Conservation (phyloP, 1,140 invertebrate species). For the Drosophila arawakana region DNA sequence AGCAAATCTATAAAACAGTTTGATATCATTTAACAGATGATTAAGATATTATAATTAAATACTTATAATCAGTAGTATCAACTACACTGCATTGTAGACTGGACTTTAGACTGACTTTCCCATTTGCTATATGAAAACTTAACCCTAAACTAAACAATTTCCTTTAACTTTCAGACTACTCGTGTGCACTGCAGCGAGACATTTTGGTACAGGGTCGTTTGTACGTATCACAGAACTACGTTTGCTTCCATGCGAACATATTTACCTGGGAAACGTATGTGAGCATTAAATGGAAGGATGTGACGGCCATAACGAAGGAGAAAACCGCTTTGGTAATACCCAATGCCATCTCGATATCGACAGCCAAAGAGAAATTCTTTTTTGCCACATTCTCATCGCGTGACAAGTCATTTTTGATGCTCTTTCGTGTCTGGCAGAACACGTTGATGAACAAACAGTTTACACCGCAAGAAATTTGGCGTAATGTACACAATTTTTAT, state of each 20-base stretch:
- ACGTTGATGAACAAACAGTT: slow-evolving; percentile 95
- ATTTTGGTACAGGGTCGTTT: slow-evolving; percentile 96
- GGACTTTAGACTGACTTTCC: no score
- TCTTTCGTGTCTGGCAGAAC: slow-evolving; percentile 98
- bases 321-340: slow-evolving; percentile 97
- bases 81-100: no score
- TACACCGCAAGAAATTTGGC: slow-evolving; percentile 94
- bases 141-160: neutral
- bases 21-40: no score
- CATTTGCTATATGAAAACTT: no score
- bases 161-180: slow-evolving; percentile 90
- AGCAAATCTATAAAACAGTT: no score
- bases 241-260: slow-evolving; percentile 98
- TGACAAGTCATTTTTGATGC: slow-evolving; percentile 97
- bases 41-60: no score
- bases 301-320: slow-evolving; percentile 95
- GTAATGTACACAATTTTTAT: slow-evolving; percentile 94
- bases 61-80: no score
- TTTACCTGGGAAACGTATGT: slow-evolving; percentile 96
- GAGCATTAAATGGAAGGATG: slow-evolving; percentile 93
- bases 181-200: slow-evolving; percentile 97
- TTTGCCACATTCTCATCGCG: slow-evolving; percentile 96
- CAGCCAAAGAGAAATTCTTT: slow-evolving; percentile 94
- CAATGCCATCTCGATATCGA: slow-evolving; percentile 95
- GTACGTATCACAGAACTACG: slow-evolving; percentile 96